These are phyloP conservation scores for Platysternon megacephalum DNA, from an alignment of 2,113 vertebrate genomes.

Conservation along the genomic window DNA sequence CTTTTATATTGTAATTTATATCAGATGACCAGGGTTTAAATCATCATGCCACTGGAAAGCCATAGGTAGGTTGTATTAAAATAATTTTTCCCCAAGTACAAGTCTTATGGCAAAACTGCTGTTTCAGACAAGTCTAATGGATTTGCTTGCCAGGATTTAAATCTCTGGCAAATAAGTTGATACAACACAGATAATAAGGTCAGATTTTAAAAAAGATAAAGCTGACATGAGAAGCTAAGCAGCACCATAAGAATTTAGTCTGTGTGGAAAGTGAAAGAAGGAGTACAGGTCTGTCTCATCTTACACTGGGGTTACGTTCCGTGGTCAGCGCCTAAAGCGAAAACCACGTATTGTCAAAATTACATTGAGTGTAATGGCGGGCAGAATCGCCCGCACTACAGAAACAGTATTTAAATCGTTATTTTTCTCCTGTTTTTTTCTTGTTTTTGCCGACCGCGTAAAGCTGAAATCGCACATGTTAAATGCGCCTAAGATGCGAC, in stretches of 20 bases:
- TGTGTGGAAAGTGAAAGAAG: not conserved
- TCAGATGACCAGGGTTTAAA: not conserved
- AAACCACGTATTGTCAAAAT: no score
- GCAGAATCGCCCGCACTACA: no score
- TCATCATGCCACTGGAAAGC: not conserved
- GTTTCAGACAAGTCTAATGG: not conserved
- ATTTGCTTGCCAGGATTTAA: not conserved
- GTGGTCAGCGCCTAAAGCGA: no score
- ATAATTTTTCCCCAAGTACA: not conserved
- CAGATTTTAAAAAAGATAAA: not conserved
- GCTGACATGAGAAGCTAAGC: not conserved
- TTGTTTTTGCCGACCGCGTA: no score
- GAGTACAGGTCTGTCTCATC: no score
- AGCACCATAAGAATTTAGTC: not conserved
- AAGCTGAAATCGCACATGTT: no score
- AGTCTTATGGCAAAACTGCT: not conserved
- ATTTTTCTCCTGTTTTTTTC: no score
- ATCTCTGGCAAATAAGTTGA: constrained; percentile 6
- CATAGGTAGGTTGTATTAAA: not conserved
- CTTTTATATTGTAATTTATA: not conserved
- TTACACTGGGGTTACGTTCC: no score
- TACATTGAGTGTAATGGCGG: no score
- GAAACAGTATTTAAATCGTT: no score
- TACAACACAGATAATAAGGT: not conserved
- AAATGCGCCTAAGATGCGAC: no score